Evolutionary conservation across 2,113 vertebrate species (phyloP).

Genomic region (Colossoma macropomum): DNA sequence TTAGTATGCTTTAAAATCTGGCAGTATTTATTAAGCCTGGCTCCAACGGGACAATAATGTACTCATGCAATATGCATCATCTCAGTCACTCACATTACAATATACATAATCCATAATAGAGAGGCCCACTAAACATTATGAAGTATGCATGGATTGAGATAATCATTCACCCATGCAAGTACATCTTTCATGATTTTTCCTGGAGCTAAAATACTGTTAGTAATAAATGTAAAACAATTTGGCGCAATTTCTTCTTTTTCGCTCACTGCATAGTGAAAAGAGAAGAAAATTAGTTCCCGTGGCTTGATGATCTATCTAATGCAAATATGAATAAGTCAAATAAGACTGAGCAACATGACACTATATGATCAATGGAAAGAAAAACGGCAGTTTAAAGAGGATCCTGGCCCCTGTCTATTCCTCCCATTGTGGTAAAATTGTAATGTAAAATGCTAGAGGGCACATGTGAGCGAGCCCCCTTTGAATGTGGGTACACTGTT

Average conservation of each 20-base stretch:
- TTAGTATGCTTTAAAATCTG: constrained; percentile 42
- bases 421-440: no score
- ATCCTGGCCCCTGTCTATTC: no score
- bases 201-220: constrained; percentile 4
- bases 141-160: constrained; percentile 15
- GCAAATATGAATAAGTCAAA: not conserved
- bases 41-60: constrained; percentile 50
- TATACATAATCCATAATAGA: constrained; percentile 41
- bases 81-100: constrained; percentile 36
- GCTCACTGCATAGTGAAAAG: not conserved
- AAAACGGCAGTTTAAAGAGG: no score
- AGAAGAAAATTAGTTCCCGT: not conserved
- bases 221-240: not conserved
- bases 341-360: no score
- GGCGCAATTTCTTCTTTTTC: not conserved
- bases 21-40: constrained; percentile 58
- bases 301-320: not conserved
- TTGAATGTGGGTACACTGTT: no score
- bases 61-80: constrained; percentile 60
- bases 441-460: no score
- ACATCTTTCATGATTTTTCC: not conserved
- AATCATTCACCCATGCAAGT: constrained; percentile 28
- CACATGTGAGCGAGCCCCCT: no score
- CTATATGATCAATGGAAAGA: no score
- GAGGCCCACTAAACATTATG: constrained; percentile 20